These are phyloP conservation scores for Andrena bicolor DNA, from an alignment of 2,888 invertebrate genomes.

Conservation along the genomic window DNA sequence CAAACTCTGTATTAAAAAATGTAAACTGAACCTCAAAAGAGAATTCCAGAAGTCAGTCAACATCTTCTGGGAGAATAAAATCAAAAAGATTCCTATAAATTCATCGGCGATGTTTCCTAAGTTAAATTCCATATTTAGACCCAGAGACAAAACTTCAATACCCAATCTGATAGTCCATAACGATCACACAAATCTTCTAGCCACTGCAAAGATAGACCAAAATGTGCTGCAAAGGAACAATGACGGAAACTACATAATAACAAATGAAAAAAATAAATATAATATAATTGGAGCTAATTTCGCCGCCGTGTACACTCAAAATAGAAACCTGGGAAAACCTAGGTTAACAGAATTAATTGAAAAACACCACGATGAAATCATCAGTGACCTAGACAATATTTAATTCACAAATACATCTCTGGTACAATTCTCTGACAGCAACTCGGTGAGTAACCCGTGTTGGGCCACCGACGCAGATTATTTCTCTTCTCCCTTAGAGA, in stretches of 20 bases:
- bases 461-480: not conserved
- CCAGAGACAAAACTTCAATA: not conserved
- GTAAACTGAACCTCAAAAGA: not conserved
- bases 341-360: not conserved
- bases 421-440: not conserved
- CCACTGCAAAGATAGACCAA: not conserved
- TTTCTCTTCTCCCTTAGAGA: not conserved
- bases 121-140: not conserved
- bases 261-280: not conserved
- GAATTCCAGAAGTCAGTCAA: slow-evolving; percentile 3
- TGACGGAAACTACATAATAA: not conserved
- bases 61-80: not conserved
- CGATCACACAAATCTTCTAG: not conserved
- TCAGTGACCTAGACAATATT: not conserved
- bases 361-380: not conserved
- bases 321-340: not conserved
- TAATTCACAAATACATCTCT: not conserved
- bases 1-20: not conserved
- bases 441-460: not conserved
- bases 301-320: not conserved
- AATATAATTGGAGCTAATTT: not conserved
- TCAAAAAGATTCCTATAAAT: not conserved
- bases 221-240: not conserved
- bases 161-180: not conserved
- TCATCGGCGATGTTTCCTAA: not conserved